phyloP scores from a whole-genome alignment of 2,797 vertebrate species.

The Phalanger gymnotis region DNA sequence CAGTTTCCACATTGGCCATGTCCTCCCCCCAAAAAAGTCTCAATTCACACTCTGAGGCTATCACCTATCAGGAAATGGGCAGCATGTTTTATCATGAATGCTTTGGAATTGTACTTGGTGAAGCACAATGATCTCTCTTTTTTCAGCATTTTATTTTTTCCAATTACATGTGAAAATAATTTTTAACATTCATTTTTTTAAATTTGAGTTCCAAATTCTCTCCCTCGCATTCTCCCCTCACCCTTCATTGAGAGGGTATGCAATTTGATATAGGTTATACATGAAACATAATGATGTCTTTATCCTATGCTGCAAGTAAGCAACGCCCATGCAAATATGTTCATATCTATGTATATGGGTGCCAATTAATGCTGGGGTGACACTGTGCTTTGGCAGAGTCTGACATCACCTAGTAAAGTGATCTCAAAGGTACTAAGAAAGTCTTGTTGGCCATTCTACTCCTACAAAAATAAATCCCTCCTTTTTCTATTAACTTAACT shows the following conservation, averaged over 20 bases:
- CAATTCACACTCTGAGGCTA: neutral
- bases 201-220: too few relatives aligned
- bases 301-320: neutral
- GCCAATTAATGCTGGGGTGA: neutral
- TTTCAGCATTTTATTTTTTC: neutral
- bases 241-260: neutral
- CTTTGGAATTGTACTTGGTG: neutral
- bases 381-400: neutral
- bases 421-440: neutral
- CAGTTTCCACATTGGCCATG: neutral
- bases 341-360: neutral
- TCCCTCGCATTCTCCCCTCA: too few relatives aligned
- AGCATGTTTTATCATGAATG: neutral
- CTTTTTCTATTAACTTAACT: constrained; percentile 4
- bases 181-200: neutral
- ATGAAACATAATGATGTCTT: neutral
- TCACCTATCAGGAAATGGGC: neutral
- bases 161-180: neutral
- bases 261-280: neutral
- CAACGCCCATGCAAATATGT: neutral
- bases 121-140: neutral
- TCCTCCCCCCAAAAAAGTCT: neutral
- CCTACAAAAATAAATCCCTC: neutral
- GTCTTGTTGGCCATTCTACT: constrained; percentile 1
- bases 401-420: neutral